Evolutionary conservation across 2,888 invertebrate genomes (phyloP), one percentile per base, ranked within the genome.

Genomic region (Drosophila testacea): DNA sequence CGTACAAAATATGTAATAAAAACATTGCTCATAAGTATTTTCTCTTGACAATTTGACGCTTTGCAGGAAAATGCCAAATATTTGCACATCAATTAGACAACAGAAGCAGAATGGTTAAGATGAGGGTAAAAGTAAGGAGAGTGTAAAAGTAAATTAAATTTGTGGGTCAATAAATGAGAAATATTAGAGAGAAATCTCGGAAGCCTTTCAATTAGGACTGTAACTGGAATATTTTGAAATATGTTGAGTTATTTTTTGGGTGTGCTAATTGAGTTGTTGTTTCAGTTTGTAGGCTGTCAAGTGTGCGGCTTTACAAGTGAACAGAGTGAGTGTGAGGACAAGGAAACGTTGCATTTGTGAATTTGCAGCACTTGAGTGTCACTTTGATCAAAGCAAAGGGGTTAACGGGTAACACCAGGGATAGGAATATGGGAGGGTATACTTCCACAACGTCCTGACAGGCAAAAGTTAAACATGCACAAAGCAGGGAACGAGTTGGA

Each of bases 391-490:
- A 80, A 80, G 73, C 62, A 10, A 50, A 60, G 36, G 44, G 57
- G 10, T 5, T 38, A 28, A 28, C 22, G 59, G 36, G 41, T 4
- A 13, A n/a, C n/a, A 7, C 44, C 2, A 13, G 44, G 32, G 42
- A 34, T 6, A 27, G 7, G 27, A 27, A 10, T 27, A 13, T 10
- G 9, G 6, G n/a, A 11, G 28, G 44, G 16, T 50, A 62, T 42
- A 60, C 67, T 72, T 47, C 41, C 34, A 41, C 50, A 62, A 60
- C 54, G 66, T 42, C 30, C 64, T 76, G 79, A 69, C 77, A 66
- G 80, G 78, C 67, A 78, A 83, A 83, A 83, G 81, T 83, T 83
- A 83, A 83, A 76, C 87, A 83, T 83, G 81, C 82, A 83, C 87
- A 83, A 86, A 86, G 83, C 73, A 66, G 59, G 63, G 65, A 69